phyloP scores from a whole-genome alignment of 2,888 invertebrate genomes.

The Drosophila nr. perissopoda region DNA sequence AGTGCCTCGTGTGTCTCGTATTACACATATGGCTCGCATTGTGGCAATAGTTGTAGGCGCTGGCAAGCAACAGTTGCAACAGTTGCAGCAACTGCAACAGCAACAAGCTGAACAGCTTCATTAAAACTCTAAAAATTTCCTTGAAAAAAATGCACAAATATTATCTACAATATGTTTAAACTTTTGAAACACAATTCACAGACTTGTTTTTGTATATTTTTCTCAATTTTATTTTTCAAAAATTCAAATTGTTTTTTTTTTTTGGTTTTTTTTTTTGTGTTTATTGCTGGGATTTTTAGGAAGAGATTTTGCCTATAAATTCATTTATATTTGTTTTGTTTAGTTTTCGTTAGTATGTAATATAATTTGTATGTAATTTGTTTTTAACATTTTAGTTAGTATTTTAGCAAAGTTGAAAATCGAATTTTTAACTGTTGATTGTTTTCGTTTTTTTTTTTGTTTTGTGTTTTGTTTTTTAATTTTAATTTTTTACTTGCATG shows the following conservation, averaged over 20 bases:
- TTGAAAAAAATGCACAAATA: not conserved
- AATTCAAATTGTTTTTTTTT: constrained; percentile 55
- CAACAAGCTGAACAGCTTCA: constrained; percentile 4
- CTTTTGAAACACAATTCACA: constrained; percentile 2
- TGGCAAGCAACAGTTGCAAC: not conserved
- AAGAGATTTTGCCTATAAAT: constrained; percentile 73
- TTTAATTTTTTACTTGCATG: constrained; percentile 2
- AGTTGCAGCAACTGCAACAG: not conserved
- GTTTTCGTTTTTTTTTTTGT: constrained; percentile 35
- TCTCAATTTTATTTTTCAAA: constrained; percentile 44
- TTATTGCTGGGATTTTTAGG: constrained; percentile 65
- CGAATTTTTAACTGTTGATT: constrained; percentile 58
- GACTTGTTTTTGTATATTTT: constrained; percentile 40
- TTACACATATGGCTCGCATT: constrained; percentile 32
- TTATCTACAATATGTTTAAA: not conserved
- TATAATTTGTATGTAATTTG: constrained; percentile 57
- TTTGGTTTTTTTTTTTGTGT: constrained; percentile 14
- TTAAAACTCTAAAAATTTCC: not conserved
- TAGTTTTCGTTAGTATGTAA: constrained; percentile 35
- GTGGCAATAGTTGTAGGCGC: constrained; percentile 51
- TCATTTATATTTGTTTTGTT: constrained; percentile 55
- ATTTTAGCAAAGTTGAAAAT: constrained; percentile 56
- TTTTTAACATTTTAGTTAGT: constrained; percentile 42
- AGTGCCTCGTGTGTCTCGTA: constrained; percentile 18
- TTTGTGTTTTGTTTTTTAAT: not conserved